phyloP scores from a whole-genome alignment of 2,888 invertebrate genomes.

The Aspidapion aeneum region DNA sequence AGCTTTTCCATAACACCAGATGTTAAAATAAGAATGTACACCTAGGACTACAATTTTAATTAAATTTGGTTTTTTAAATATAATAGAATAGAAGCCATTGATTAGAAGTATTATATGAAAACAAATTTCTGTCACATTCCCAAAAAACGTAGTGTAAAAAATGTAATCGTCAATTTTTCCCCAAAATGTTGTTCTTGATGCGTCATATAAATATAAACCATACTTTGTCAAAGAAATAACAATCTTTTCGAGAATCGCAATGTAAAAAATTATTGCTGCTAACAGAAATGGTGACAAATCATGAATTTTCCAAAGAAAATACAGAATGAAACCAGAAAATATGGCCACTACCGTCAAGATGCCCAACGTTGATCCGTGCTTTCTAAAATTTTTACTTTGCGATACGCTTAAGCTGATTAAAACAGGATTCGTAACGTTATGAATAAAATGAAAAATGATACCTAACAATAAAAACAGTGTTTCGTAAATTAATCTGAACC shows the following conservation, averaged over 20 bases:
- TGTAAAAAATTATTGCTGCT: not conserved
- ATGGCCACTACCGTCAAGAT: not conserved
- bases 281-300: not conserved
- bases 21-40: not conserved
- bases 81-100: not conserved
- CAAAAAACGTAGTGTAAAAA: not conserved
- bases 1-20: not conserved
- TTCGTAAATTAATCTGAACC: not conserved
- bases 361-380: not conserved
- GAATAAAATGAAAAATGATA: not conserved
- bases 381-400: not conserved
- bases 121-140: not conserved
- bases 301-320: not conserved
- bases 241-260: conserved; percentile 1
- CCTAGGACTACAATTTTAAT: not conserved
- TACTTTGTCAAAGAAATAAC: not conserved
- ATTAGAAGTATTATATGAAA: not conserved
- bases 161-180: conserved; percentile 1
- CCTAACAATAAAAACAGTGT: not conserved
- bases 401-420: not conserved
- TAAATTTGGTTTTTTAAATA: not conserved
- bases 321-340: not conserved
- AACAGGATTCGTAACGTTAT: not conserved
- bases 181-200: not conserved
- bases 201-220: not conserved